Percentiles rank a stretch among this genome's conserved stretches.
These are phyloP conservation scores for Drosophila borborema DNA, from an alignment of 2,888 invertebrate species.

Conservation along the genomic window DNA sequence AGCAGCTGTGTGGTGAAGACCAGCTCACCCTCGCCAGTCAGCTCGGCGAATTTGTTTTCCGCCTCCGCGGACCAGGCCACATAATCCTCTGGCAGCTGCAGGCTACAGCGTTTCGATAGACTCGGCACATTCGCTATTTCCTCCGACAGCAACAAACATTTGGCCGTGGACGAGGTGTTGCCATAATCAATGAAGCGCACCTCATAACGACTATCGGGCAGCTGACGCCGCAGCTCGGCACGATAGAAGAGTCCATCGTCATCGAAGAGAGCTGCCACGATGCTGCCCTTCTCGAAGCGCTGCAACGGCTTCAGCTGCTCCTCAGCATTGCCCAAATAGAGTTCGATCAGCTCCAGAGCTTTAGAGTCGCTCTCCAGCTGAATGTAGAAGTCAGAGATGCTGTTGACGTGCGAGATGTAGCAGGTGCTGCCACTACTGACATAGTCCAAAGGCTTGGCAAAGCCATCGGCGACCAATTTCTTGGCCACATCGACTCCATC, in stretches of 20 bases:
- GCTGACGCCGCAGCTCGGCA: constrained; percentile 87
- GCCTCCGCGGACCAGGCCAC: constrained; percentile 89
- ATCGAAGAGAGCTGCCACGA: constrained; percentile 89
- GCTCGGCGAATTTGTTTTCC: constrained; percentile 88
- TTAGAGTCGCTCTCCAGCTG: constrained; percentile 89
- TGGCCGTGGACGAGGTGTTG: constrained; percentile 87
- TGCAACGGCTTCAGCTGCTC: constrained; percentile 86
- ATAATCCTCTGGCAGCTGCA: constrained; percentile 87
- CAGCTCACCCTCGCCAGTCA: constrained; percentile 89
- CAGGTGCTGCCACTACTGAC: constrained; percentile 87
- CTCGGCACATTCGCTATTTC: constrained; percentile 87
- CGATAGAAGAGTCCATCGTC: constrained; percentile 89
- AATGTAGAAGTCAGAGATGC: constrained; percentile 91
- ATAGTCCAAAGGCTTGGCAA: constrained; percentile 87
- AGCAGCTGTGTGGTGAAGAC: constrained; percentile 89
- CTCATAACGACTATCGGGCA: constrained; percentile 86
- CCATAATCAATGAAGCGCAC: constrained; percentile 90
- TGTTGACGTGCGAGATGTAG: constrained; percentile 91
- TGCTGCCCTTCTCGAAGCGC: constrained; percentile 84
- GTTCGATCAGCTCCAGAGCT: constrained; percentile 87
- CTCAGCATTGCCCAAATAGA: constrained; percentile 86
- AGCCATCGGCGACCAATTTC: constrained; percentile 87
- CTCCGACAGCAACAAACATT: constrained; percentile 87
- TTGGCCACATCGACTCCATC: constrained; percentile 88
- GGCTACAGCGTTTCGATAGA: constrained; percentile 88